Conservation (phyloP, 2,797 vertebrate species). For the Enteromius radiatus region DNA sequence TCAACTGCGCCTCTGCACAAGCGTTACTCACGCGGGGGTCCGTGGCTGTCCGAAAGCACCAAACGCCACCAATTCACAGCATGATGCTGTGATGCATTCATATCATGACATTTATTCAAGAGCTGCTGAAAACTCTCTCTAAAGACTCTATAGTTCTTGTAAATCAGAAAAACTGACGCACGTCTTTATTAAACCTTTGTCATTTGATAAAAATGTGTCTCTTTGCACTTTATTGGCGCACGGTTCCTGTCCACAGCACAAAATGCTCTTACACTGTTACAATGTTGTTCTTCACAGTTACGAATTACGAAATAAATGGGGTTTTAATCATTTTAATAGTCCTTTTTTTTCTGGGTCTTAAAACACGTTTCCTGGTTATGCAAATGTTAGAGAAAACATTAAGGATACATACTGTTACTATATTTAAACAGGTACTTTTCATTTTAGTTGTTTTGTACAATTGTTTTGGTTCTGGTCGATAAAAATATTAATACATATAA, state of each 20-base stretch:
- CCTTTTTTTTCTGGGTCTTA: no score
- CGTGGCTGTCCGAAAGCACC: neutral
- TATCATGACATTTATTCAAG: neutral
- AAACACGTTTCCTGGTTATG: no score
- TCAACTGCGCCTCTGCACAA: constrained; percentile 33
- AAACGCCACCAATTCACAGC: constrained; percentile 5
- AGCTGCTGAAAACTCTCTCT: neutral
- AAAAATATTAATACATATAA: no score
- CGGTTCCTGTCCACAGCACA: neutral
- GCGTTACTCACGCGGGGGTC: constrained; percentile 36
- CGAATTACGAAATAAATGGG: no score
- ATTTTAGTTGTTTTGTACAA: neutral
- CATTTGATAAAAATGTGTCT: neutral
- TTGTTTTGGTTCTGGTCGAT: no score
- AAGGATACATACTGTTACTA: no score
- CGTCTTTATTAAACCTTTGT: neutral
- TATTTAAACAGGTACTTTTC: neutral
- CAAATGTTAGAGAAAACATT: neutral
- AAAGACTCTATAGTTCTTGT: neutral
- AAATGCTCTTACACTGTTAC: neutral
- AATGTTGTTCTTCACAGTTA: no score
- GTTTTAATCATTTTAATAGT: no score
- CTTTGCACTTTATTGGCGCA: neutral
- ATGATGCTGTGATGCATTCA: neutral
- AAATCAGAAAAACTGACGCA: neutral